A percentile compares a stretch with the other conserved stretches of the same genome.
Evolutionary conservation across 2,888 invertebrate species (phyloP).

Genomic region (Papilio elwesi): DNA sequence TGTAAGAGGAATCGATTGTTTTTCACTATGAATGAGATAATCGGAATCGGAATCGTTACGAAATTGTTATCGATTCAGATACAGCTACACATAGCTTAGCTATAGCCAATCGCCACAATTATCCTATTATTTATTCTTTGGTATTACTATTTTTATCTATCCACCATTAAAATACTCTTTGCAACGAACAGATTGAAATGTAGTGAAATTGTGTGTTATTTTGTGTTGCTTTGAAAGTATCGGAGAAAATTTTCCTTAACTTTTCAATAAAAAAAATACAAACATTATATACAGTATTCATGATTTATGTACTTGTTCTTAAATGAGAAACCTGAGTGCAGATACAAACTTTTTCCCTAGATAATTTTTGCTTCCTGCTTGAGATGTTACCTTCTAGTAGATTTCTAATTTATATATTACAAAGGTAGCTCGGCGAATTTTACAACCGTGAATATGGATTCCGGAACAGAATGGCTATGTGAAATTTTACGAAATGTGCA

Average conservation of each 20-base stretch:
- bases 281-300: constrained; percentile 7
- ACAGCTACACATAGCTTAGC: too few relatives aligned
- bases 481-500: constrained; percentile 95
- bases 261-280: not conserved
- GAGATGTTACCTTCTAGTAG: constrained; percentile 64
- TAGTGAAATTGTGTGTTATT: constrained; percentile 36
- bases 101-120: not conserved
- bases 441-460: constrained; percentile 64
- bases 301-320: constrained; percentile 4
- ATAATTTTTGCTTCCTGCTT: constrained; percentile 71
- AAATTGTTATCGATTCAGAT: too few relatives aligned
- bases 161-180: constrained; percentile 1
- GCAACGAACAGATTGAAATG: constrained; percentile 12
- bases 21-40: too few relatives aligned
- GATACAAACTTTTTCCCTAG: constrained; percentile 36
- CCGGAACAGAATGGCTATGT: constrained; percentile 90
- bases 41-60: too few relatives aligned
- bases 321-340: not conserved
- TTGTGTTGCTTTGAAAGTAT: constrained; percentile 30
- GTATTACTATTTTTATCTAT: not conserved
- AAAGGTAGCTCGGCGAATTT: constrained; percentile 42
- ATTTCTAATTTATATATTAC: constrained; percentile 49
- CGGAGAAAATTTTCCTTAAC: constrained; percentile 1
- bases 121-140: not conserved
- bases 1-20: too few relatives aligned